Percentiles rank a stretch among this genome's conserved stretches.
Evolutionary conservation across 2,888 invertebrate genomes (phyloP).

Genomic region (Penaeus monodon): DNA sequence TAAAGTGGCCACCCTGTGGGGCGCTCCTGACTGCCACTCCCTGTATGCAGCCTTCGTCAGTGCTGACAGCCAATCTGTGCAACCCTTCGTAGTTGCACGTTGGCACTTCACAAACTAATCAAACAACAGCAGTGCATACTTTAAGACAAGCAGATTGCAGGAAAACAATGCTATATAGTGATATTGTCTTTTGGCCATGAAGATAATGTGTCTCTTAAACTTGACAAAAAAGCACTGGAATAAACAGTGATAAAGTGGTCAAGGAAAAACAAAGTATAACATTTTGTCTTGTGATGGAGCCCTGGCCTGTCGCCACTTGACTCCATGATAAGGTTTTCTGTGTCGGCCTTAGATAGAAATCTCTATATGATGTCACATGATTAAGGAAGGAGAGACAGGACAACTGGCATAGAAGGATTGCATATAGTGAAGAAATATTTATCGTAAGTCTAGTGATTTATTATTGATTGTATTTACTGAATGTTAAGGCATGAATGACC

Average conservation of each 20-base stretch:
- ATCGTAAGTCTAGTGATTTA: conserved; percentile 33
- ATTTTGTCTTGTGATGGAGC: conserved; percentile 31
- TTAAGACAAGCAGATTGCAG: not conserved
- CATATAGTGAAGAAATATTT: conserved; percentile 30
- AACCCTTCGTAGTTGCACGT: conserved; percentile 2
- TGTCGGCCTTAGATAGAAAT: conserved; percentile 57
- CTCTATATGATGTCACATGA: conserved; percentile 21
- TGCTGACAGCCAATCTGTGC: conserved; percentile 24
- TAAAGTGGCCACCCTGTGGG: conserved; percentile 56
- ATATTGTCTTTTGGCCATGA: too few relatives aligned
- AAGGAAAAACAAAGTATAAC: not conserved
- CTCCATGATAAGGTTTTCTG: conserved; percentile 4
- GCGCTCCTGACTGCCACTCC: conserved; percentile 47
- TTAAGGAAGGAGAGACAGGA: conserved; percentile 7
- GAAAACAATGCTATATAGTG: not conserved
- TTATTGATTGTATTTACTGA: conserved; percentile 20
- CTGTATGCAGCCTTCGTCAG: conserved; percentile 35
- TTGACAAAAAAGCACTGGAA: too few relatives aligned
- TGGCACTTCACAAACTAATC: conserved; percentile 7
- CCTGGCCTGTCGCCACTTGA: not conserved
- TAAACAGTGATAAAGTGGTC: not conserved
- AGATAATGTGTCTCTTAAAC: too few relatives aligned
- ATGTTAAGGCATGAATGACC: conserved; percentile 9
- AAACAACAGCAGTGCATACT: conserved; percentile 16
- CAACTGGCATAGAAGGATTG: not conserved